Conservation (phyloP, 2,888 invertebrate genomes). For the Heteromyza rotundicornis region DNA sequence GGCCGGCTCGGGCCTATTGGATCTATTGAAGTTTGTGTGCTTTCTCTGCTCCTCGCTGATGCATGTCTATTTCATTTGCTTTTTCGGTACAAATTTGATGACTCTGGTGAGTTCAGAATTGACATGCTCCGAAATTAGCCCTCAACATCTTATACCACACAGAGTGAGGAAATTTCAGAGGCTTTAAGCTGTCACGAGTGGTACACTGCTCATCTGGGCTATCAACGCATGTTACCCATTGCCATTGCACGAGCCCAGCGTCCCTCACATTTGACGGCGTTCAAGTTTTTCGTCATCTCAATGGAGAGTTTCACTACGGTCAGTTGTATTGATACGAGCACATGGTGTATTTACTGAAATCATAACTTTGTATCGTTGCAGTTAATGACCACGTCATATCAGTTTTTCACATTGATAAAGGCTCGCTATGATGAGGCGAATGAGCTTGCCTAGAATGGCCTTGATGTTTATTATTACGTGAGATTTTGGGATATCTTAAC, state of each 20-base stretch:
- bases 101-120: slow-evolving; percentile 17
- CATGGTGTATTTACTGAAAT: no score
- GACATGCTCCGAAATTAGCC: no score
- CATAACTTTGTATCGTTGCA: slow-evolving; percentile 7
- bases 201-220: slow-evolving; percentile 26
- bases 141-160: no score
- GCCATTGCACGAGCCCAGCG: slow-evolving; percentile 28
- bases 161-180: slow-evolving; percentile 27
- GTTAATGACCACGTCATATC: slow-evolving; percentile 30
- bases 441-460: no score
- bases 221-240: slow-evolving; percentile 27
- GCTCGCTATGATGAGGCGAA: slow-evolving; percentile 22
- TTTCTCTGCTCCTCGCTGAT: slow-evolving; percentile 27
- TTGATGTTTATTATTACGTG: no score
- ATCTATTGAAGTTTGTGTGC: slow-evolving; percentile 23
- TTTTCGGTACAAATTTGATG: slow-evolving; percentile 26
- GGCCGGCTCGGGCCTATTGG: slow-evolving; percentile 25
- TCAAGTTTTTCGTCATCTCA: slow-evolving; percentile 29
- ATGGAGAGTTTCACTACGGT: slow-evolving; percentile 31
- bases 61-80: slow-evolving; percentile 28
- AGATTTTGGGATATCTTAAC: no score
- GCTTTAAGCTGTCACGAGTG: slow-evolving; percentile 28
- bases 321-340: not conserved
- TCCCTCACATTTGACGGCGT: slow-evolving; percentile 29
- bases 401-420: slow-evolving; percentile 32